Evolutionary conservation across 2,797 vertebrate species (phyloP), one percentile per base, ranked within the genome.

Genomic region (Clamator glandarius): DNA sequence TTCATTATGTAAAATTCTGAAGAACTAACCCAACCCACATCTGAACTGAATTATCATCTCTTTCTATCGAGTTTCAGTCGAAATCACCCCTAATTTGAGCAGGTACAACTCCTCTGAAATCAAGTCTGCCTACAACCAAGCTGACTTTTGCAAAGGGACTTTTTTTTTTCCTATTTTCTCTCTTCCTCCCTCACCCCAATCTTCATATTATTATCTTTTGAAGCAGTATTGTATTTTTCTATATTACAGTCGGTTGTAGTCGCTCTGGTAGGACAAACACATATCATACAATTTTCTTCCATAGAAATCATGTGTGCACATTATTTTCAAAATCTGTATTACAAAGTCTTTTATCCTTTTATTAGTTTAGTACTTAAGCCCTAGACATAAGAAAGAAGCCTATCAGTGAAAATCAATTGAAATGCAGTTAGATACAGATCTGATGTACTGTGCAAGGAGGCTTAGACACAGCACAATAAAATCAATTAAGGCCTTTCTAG

Each of bases 331-430:
- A 97, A 97, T 97, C 97, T 97, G 96, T 98, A 97, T 98, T 97
- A 96, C 97, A 90, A 97, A 97, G 96, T 97, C 97, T 97, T 98
- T 98, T 97, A 98, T 98, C 97, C 97, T 97, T 98, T 98, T 98
- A 98, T 98, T 98, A 98, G 97, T 97, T 98, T 97, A 98, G 97
- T 98, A 97, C 97, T 98, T 98, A 98, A 97, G 97, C 96, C 93
- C 87, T 92, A 96, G 97, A 97, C 97, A 97, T 97, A 97, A 96
- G 97, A 97, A 97, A 98, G 96, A 97, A 97, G 97, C 96, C 97
- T 97, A 98, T 98, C 98, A 98, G 97, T 97, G 97, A 97, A 98
- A 98, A 98, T 97, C 97, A 98, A 98, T 98, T 96, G 97, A 98
- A 98, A 98, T 97, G 97, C 97, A 97, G 98, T 98, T 98, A 98